phyloP scores from a whole-genome alignment of 2,113 vertebrate genomes.

The Cettia cetti region DNA sequence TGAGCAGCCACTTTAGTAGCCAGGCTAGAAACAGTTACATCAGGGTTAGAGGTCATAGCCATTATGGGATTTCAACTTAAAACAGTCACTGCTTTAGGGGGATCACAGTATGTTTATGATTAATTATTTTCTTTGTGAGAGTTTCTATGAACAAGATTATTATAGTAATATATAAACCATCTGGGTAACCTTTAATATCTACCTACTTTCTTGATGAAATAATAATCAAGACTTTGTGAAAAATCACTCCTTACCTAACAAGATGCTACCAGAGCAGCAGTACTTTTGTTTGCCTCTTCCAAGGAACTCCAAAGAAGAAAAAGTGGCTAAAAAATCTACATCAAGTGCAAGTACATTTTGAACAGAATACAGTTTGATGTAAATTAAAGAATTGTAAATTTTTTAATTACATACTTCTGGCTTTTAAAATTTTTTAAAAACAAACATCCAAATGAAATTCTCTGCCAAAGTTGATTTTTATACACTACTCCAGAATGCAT shows the following conservation, averaged over 20 bases:
- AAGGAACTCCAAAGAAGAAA: not conserved
- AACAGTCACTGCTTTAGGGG: slow-evolving; percentile 62
- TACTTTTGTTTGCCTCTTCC: not conserved
- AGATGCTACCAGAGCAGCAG: not conserved
- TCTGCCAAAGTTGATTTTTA: not conserved
- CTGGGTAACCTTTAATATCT: slow-evolving; percentile 59
- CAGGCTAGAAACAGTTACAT: slow-evolving; percentile 74
- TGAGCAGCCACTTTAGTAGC: slow-evolving; percentile 66
- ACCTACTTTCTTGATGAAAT: slow-evolving; percentile 54
- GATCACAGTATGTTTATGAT: slow-evolving; percentile 69
- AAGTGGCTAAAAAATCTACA: not conserved
- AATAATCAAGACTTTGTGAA: slow-evolving; percentile 51
- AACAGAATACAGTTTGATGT: not conserved
- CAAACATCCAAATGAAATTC: not conserved
- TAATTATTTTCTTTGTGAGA: slow-evolving; percentile 74
- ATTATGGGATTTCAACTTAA: slow-evolving; percentile 77
- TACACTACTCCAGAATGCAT: not conserved
- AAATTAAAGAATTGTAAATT: not conserved
- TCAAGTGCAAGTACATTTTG: not conserved
- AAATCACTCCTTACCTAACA: not conserved
- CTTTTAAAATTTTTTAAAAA: not conserved
- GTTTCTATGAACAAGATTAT: slow-evolving; percentile 66
- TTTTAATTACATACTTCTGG: not conserved
- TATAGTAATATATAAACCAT: slow-evolving; percentile 61
- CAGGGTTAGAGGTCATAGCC: slow-evolving; percentile 75